Percentiles rank a stretch among this genome's conserved stretches.
phyloP scores from a whole-genome alignment of 35 echinoderm and acorn worm genomes.

The Ptychodera flava region DNA sequence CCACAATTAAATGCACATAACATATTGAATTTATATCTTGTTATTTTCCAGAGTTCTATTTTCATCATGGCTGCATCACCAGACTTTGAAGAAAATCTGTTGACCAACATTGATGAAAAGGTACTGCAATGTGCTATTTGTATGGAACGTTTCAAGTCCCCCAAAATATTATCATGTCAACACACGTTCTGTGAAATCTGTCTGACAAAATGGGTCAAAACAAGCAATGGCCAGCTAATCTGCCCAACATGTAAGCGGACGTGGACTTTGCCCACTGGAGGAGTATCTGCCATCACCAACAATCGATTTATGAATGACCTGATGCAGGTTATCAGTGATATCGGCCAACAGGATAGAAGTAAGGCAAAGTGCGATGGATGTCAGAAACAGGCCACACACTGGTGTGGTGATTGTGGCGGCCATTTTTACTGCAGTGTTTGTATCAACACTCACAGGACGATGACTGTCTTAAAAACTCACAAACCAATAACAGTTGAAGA shows the following conservation, averaged over 20 bases:
- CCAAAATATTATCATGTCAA: too few relatives aligned
- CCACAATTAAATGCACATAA: too few relatives aligned
- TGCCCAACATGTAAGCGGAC: constrained; percentile 79
- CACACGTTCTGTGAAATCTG: constrained; percentile 90
- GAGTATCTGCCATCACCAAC: constrained; percentile 56
- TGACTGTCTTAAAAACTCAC: constrained; percentile 60
- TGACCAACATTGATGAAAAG: too few relatives aligned
- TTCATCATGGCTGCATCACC: too few relatives aligned
- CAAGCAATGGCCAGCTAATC: constrained; percentile 53
- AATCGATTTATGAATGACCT: constrained; percentile 94
- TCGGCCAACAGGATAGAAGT: constrained; percentile 42
- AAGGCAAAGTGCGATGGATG: constrained; percentile 63
- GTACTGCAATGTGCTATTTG: constrained; percentile 90
- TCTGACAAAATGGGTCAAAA: too few relatives aligned
- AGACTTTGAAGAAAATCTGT: too few relatives aligned
- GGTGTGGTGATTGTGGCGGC: constrained; percentile 70
- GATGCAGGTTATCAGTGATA: constrained; percentile 83
- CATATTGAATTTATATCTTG: too few relatives aligned
- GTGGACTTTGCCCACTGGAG: constrained; percentile 42
- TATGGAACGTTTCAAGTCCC: too few relatives aligned
- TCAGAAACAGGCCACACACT: constrained; percentile 72
- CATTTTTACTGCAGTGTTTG: constrained; percentile 82
- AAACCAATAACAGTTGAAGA: constrained; percentile 65
- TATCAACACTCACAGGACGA: constrained; percentile 58
- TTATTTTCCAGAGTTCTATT: too few relatives aligned